phyloP scores from a whole-genome alignment of 1,140 invertebrate species.

The Cotesia glomerata region DNA sequence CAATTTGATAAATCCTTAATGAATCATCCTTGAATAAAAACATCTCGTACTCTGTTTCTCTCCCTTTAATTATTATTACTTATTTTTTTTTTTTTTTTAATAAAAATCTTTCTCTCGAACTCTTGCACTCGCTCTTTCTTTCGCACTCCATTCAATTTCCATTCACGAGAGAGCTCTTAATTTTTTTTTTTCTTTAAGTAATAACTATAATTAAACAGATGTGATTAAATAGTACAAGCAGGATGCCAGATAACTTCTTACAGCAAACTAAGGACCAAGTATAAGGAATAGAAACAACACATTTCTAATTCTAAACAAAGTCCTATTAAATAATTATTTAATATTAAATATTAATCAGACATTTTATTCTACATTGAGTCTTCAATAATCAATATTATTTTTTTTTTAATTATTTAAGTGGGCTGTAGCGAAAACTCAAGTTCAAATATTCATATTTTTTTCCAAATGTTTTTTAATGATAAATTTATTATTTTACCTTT shows the following conservation, averaged over 20 bases:
- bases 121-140: neutral
- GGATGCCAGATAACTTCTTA: too few relatives aligned
- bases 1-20: too few relatives aligned
- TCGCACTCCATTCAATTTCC: conserved; percentile 6
- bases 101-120: neutral
- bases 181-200: conserved; percentile 13
- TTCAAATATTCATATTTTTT: conserved; percentile 49
- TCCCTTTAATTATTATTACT: neutral
- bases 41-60: neutral
- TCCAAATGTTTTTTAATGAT: conserved; percentile 50
- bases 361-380: too few relatives aligned
- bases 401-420: conserved; percentile 22
- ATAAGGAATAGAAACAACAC: too few relatives aligned
- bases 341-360: too few relatives aligned
- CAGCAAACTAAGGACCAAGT: too few relatives aligned
- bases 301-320: too few relatives aligned
- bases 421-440: conserved; percentile 46
- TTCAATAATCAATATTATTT: conserved; percentile 14
- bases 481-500: conserved; percentile 51
- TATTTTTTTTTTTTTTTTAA: neutral
- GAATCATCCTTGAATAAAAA: neutral
- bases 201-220: neutral
- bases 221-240: too few relatives aligned
- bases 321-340: too few relatives aligned
- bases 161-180: conserved; percentile 11